phyloP scores from a whole-genome alignment of 2,113 vertebrate species.

The Gavia stellata region DNA sequence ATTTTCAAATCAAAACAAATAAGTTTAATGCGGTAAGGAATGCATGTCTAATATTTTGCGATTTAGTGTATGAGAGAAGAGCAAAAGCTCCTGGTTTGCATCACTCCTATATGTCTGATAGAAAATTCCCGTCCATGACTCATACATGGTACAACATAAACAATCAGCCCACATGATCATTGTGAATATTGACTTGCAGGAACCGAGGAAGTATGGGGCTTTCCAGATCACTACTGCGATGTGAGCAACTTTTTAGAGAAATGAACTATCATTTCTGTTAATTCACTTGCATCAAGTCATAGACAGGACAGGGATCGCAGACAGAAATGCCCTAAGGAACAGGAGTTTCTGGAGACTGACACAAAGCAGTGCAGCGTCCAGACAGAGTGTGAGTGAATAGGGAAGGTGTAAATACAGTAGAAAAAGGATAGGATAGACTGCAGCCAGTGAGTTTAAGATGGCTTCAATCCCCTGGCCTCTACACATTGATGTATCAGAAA shows the following conservation, averaged over 20 bases:
- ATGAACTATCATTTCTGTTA: not conserved
- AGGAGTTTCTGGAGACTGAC: not conserved
- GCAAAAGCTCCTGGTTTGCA: not conserved
- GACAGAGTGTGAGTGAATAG: not conserved
- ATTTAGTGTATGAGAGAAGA: not conserved
- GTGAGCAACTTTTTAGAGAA: not conserved
- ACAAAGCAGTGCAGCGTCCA: accelerated
- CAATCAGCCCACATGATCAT: not conserved
- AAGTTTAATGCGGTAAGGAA: not conserved
- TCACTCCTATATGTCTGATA: not conserved
- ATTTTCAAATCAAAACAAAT: not conserved
- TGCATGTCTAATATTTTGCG: not conserved
- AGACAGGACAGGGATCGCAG: not conserved
- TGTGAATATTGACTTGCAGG: not conserved
- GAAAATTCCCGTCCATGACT: constrained; percentile 18
- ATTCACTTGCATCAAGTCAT: not conserved
- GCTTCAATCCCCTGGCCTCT: not conserved
- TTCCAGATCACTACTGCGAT: not conserved
- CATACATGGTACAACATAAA: not conserved
- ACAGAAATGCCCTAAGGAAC: not conserved
- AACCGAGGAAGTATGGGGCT: not conserved
- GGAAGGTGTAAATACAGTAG: not conserved
- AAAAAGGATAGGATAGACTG: not conserved
- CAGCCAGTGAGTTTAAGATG: not conserved
- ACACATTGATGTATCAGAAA: not conserved